A percentile compares a stretch with the other conserved stretches of the same genome.
These are phyloP conservation scores for Coluber constrictor DNA, from an alignment of 2,797 vertebrate species.

Conservation along the genomic window DNA sequence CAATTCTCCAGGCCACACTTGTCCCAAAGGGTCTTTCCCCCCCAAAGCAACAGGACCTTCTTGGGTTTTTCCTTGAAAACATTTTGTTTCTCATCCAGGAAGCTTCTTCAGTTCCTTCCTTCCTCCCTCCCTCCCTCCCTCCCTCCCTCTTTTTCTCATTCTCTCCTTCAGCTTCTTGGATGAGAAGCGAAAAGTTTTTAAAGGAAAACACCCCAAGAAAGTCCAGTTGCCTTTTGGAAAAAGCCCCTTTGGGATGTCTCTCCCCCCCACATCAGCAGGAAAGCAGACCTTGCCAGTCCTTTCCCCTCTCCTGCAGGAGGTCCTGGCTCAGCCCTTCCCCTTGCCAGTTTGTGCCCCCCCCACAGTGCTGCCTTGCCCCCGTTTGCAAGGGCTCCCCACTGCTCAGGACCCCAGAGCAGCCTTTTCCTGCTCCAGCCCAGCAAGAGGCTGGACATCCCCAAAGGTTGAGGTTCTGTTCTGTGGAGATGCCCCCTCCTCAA, in stretches of 20 bases:
- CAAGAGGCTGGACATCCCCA: neutral
- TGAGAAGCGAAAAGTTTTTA: neutral
- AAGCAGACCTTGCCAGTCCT: neutral
- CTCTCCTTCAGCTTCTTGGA: neutral
- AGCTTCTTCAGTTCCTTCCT: neutral
- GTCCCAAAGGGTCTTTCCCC: neutral
- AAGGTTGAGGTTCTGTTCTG: neutral
- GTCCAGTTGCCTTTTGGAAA: neutral
- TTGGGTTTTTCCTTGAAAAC: neutral
- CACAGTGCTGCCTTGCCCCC: neutral
- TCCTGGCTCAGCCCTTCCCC: neutral
- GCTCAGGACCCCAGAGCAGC: neutral
- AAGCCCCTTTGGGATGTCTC: neutral
- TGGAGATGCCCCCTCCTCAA: neutral
- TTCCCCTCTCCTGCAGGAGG: neutral
- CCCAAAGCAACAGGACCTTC: neutral
- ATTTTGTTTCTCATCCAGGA: neutral
- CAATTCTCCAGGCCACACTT: neutral
- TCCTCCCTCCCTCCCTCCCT: no score
- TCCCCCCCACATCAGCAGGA: neutral
- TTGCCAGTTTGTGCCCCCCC: neutral
- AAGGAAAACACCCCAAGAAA: neutral
- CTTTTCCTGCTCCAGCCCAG: rapidly evolving
- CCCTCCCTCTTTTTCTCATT: rapidly evolving
- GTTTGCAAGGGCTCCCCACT: neutral